Base-by-base conservation (phyloP, 2,797 vertebrate species). In the Hybognathus amarus region DNA sequence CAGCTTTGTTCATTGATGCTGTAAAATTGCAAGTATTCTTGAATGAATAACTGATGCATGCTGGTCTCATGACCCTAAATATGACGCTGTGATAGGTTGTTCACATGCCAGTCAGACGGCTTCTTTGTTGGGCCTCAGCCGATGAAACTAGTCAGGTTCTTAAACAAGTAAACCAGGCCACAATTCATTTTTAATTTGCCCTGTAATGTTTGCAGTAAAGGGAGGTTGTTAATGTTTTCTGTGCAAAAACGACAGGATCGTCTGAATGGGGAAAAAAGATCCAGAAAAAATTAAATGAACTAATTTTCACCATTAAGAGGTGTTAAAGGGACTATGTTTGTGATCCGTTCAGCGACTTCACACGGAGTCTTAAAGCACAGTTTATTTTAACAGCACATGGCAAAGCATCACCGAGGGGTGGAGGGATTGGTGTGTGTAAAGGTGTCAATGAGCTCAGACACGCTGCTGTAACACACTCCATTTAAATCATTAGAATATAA, bases 311-410 rank as follows among this genome's bases (percentile, higher is more conserved):
- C 2, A 1, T 6, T 38, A 47, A 64, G 13, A 81, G 56, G 69
- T 82, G 80, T 82, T 50, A 40, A 82, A 22, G 17, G 30, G 42
- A 66, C 40, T 82, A 40, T 82, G 38, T 82, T 8, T 22, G 59
- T 27, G 27, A 74, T 64, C n/a, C 22, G 4, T 73, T 82, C 45
- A 52, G 47, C 52, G 59, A 40, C 13, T 81, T 81, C 80, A 74
- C 33, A 30, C 1, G 3, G 56, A 27, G 13, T 79, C 64, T 27
- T 76, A 38, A 9, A 38, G 79, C 79, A 36, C 79, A 63, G 69
- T 74, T 82, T 52, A 30, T 20, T 81, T 74, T 27, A 74, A 82
- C 69, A 52, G 70, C 30, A 50, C 11, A 70, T 61, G 66, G 40
- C 52, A 64, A 52, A 82, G 22, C 56, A 74, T 27, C 42, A 38